Evolutionary conservation across 2,797 vertebrate species (phyloP).

Genomic region (Enteromius trimaculatus): DNA sequence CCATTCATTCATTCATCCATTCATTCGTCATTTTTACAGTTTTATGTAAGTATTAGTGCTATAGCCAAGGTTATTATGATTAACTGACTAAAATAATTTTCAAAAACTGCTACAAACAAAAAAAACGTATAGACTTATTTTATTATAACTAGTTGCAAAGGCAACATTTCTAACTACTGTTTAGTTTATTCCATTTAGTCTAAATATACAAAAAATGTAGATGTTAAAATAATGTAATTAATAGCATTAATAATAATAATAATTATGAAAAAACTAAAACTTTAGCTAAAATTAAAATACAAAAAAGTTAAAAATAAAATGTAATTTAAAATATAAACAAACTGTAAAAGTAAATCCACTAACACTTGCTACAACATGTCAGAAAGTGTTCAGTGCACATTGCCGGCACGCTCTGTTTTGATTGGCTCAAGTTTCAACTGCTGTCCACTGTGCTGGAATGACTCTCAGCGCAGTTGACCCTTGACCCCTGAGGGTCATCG

Average conservation of each 20-base stretch:
- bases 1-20: background rate
- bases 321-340: background rate
- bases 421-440: slow-evolving; percentile 58
- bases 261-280: background rate
- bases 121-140: background rate
- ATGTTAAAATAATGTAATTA: background rate
- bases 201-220: background rate
- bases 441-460: slow-evolving; percentile 67
- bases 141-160: background rate
- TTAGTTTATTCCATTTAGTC: too few species aligned
- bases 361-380: background rate
- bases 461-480: slow-evolving; percentile 65
- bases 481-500: slow-evolving; percentile 73
- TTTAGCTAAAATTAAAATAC: background rate
- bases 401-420: slow-evolving; percentile 51
- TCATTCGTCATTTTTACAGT: background rate
- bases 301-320: background rate
- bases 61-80: too few species aligned
- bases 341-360: background rate
- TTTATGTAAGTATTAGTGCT: too few species aligned
- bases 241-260: background rate
- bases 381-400: background rate
- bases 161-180: background rate
- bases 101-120: background rate
- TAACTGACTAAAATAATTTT: background rate